Base-by-base conservation (phyloP, 1,140 invertebrate genomes). In the Sycobia sp. region DNA sequence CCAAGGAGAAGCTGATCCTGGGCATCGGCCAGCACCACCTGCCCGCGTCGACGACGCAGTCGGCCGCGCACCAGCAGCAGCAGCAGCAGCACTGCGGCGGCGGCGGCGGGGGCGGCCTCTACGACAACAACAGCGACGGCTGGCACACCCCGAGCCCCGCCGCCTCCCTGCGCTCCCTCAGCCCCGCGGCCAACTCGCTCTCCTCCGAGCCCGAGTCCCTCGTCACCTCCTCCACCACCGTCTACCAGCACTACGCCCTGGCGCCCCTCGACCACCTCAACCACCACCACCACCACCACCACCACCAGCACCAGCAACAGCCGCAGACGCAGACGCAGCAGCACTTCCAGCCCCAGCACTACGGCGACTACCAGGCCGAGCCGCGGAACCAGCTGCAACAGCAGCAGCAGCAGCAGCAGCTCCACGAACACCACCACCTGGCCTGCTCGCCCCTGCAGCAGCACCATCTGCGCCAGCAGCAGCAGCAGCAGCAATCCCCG, bases 61-160 rank as follows among this genome's bases (percentile, higher is more conserved):
- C 80, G 5, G 67, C 71, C 14, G 38, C 13, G 3, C 47, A 38
- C 1, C 46, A 50, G 25, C 27, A 32, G 3, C 61, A 57, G 36
- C 27, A n/a, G n/a, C n/a, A 16, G 4, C 66, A 46, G 0, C 78
- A 73, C 38, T 75, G 72, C 36, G n/a, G n/a, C n/a, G n/a, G n/a
- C n/a, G n/a, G n/a, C n/a, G n/a, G n/a, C n/a, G n/a, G n/a, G n/a
- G n/a, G n/a, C n/a, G 61, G 71, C 8, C 59, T 69, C 11, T 81
- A 82, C 38, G 79, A 81, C 32, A 81, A 76, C 23, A 75, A 76
- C 54, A 82, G 80, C 65, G 85, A 86, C 73, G 85, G 85, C 22
- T 87, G 85, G 82, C 82, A 86, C 65, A 86, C 85, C 3, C 85
- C 86, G 0, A 86, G 84, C 65, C 85, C 86, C 3, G 70, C 79